Evolutionary conservation across 2,888 invertebrate species (phyloP).

Genomic region (Apotomis capreana): DNA sequence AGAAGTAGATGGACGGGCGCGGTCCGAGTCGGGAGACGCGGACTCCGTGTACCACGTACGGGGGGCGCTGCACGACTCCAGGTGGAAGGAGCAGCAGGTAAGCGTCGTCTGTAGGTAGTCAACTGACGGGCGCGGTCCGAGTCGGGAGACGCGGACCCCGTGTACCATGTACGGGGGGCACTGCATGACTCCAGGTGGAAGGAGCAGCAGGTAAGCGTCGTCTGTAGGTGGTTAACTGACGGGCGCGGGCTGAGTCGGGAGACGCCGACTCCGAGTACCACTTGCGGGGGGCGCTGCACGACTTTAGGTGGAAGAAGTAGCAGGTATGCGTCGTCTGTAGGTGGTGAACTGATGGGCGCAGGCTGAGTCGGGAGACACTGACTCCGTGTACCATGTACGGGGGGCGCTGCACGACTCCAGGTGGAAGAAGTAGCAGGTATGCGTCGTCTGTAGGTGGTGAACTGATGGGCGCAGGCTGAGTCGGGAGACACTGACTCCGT

Average conservation of each 20-base stretch:
- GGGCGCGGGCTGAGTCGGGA: conserved; percentile 91
- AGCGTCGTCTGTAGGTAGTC: too few species aligned
- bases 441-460: neutral
- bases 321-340: conserved; percentile 55
- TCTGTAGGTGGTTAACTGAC: conserved; percentile 61
- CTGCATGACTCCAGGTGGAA: conserved; percentile 73
- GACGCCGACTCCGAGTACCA: conserved; percentile 90
- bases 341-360: conserved; percentile 83
- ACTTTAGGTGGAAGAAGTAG: conserved; percentile 70
- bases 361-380: conserved; percentile 91
- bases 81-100: conserved; percentile 75
- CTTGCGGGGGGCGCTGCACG: conserved; percentile 78
- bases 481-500: conserved; percentile 90
- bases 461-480: conserved; percentile 89
- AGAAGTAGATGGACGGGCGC: conserved; percentile 85
- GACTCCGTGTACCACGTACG: conserved; percentile 87
- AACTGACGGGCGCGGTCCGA: conserved; percentile 89
- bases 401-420: conserved; percentile 76
- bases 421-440: conserved; percentile 73
- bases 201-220: conserved; percentile 66
- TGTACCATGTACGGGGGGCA: conserved; percentile 84
- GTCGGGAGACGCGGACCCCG: conserved; percentile 90
- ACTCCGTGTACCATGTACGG: conserved; percentile 86
- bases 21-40: conserved; percentile 92
- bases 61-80: conserved; percentile 74